Evolutionary conservation across 2,888 invertebrate species (phyloP), one percentile per base, ranked within the genome.

Genomic region (Microplitis deprimator): DNA sequence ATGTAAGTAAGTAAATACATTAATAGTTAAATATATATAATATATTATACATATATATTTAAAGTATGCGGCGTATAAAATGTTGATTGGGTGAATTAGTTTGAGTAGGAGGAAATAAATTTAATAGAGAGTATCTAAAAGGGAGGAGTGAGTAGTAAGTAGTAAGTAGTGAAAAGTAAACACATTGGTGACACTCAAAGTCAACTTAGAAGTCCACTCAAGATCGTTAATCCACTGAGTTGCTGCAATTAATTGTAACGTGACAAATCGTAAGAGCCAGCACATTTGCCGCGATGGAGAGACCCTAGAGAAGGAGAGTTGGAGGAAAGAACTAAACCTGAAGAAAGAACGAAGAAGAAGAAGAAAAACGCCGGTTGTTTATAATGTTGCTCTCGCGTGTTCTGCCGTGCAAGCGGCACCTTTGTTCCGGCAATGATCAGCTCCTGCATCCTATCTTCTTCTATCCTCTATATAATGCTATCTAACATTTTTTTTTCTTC

Each of bases 181-280:
- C 50, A 50, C 50, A 38, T 65, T 79, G 69, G 80, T 75, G 79
- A 76, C 80, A 79, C 81, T 50, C 50, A 50, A 29, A 50, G 50
- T 50, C 50, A 50, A 50, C 50, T 50, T 50, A 50, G 81, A 82
- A 83, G 82, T 83, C 82, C 81, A 82, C 83, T 50, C 50, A 50
- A 50, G 50, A 83, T 85, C 83, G 84, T 84, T 84, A 84, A 84
- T 84, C 83, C 83, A 80, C 29, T 79, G 82, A 79, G 83, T 82
- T 82, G 82, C 82, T 82, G 83, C 84, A 84, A 85, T 85, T 85
- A 85, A 85, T 85, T 84, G 84, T 82, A 83, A 84, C 84, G 84
- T 85, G 84, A 85, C 84, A 84, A 85, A 84, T 84, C 84, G 83
- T 80, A 76, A 79, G 80, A 80, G 77, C 78, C 77, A 77, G 75